Base-by-base conservation (phyloP, 1,140 invertebrate genomes). In the Philotrypesis tridentata region DNA sequence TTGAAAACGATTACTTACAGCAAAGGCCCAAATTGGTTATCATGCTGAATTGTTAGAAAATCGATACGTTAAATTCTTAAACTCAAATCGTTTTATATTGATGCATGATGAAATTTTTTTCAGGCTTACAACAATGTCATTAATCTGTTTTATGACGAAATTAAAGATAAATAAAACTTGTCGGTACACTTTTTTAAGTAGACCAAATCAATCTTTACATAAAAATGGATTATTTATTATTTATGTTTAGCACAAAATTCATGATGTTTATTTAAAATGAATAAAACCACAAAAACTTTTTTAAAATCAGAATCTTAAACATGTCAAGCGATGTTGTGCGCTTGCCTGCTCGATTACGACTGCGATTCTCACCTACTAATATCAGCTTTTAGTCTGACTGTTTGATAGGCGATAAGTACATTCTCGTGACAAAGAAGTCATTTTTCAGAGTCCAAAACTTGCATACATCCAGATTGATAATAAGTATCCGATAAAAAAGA, bases 81-180 rank as follows among this genome's bases (percentile, higher is more conserved):
- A 63, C 31, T 60, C 67, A 61, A 67, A 71, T 21, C 65, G 61
- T 82, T 75, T 82, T 82, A 77, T 82, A 82, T 31, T 55, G 29
- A 17, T 78, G 65, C 12, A 78, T 82, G 81, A 82, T 82, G 81
- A 78, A 82, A 82, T 73, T 33, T 37, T 55, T 33, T 48, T 63
- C 8, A 72, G n/a, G 63, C 43, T 78, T 78, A 63, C 81, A 78
- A 77, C 80, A 82, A 2, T 60, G 33, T 43, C 8, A 17, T 43
- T 40, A 72, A n/a, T 48, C 25, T 27, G 33, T 5, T 37, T 37
- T 37, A 9, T 37, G 33, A n/a, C 33, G 4, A 37, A 43, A 25
- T 72, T 72, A 0, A 1, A 40, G 17, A 6, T 55, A n/a, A 55
- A n/a, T n/a, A 17, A n/a, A n/a, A 3, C 1, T 55, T 55, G 17